Evolutionary conservation across 2,797 vertebrate species (phyloP).

Genomic region (Australoheros facetus): DNA sequence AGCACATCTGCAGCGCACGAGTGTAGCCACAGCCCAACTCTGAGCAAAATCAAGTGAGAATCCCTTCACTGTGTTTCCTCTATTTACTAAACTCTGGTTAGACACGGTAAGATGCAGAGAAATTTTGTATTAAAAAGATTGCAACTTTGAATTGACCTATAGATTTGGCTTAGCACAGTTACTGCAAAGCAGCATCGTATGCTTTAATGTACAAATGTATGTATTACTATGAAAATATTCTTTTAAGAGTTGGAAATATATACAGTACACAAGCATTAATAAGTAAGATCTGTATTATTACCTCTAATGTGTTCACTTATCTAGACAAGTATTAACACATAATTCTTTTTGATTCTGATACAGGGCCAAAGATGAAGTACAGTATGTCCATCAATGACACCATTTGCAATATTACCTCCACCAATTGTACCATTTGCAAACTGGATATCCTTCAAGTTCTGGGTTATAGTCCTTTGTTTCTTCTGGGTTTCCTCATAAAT

Average conservation of each 20-base stretch:
- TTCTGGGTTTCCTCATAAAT: slow-evolving; percentile 71
- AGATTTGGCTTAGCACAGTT: not conserved
- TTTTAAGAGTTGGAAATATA: not conserved
- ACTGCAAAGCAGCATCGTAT: not conserved
- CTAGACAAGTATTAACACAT: not conserved
- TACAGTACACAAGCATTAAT: not conserved
- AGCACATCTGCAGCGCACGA: not conserved
- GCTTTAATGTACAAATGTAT: not conserved
- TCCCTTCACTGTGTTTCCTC: not conserved
- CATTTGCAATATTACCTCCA: not conserved
- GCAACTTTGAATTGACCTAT: not conserved
- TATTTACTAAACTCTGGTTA: not conserved
- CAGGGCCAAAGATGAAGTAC: slow-evolving; percentile 2
- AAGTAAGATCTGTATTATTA: not conserved
- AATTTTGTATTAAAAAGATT: not conserved
- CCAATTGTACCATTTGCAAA: accelerated
- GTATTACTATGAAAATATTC: not conserved
- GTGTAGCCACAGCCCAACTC: not conserved
- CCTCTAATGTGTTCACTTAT: not conserved
- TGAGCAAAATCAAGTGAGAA: not conserved
- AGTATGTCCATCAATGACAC: slow-evolving; percentile 5
- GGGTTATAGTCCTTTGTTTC: slow-evolving; percentile 66
- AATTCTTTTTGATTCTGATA: not conserved
- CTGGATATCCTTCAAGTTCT: not conserved
- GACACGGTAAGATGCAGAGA: not conserved